phyloP scores from a whole-genome alignment of 2,888 invertebrate species.

The Philopedon plagiatum region DNA sequence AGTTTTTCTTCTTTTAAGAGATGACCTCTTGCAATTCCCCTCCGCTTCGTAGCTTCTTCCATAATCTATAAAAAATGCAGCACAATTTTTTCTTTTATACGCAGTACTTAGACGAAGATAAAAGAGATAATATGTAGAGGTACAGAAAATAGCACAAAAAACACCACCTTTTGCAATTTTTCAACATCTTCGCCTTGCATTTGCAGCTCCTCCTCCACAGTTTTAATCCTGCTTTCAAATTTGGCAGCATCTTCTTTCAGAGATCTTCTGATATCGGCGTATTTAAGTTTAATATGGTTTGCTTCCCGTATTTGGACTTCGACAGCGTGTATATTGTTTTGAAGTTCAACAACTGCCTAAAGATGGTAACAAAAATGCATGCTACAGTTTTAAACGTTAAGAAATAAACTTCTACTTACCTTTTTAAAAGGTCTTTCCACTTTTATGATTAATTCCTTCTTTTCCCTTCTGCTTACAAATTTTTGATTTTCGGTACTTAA shows the following conservation, averaged over 20 bases:
- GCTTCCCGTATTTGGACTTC: constrained; percentile 88
- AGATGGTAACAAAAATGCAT: constrained; percentile 49
- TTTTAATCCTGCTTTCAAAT: constrained; percentile 81
- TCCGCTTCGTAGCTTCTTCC: constrained; percentile 81
- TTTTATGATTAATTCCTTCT: constrained; percentile 66
- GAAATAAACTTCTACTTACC: constrained; percentile 66
- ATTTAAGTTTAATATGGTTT: constrained; percentile 83
- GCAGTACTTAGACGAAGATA: too few relatives aligned
- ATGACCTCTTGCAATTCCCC: constrained; percentile 78
- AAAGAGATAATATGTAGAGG: too few relatives aligned
- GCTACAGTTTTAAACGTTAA: neutral
- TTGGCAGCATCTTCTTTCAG: constrained; percentile 80
- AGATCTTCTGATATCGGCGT: constrained; percentile 79
- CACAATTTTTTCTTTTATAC: too few relatives aligned
- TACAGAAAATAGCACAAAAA: too few relatives aligned
- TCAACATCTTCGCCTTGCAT: constrained; percentile 83
- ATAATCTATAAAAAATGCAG: constrained; percentile 74
- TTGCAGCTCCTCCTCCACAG: constrained; percentile 77
- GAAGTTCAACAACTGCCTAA: constrained; percentile 78
- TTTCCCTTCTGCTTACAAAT: constrained; percentile 74
- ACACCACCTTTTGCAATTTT: constrained; percentile 76
- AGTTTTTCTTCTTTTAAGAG: constrained; percentile 80
- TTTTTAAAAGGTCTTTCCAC: constrained; percentile 75
- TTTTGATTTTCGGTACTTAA: constrained; percentile 76
- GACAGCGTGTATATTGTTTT: constrained; percentile 86